Percentiles rank a stretch among this genome's conserved stretches.
Evolutionary conservation across 2,888 invertebrate genomes (phyloP).

Genomic region (Diabrotica balteata): DNA sequence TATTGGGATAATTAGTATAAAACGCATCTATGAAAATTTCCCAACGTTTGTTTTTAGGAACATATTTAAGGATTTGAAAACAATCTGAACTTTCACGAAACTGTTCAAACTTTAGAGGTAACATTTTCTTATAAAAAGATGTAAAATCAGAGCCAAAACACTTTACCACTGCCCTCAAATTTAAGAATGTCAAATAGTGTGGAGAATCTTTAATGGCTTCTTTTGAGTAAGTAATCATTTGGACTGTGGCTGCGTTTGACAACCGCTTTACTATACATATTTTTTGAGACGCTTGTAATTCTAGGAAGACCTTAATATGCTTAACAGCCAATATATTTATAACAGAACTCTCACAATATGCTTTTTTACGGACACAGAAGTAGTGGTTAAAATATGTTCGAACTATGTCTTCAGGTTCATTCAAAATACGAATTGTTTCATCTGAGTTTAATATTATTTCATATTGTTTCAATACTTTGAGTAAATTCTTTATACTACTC

Average conservation of each 20-base stretch:
- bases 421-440: conserved; percentile 37
- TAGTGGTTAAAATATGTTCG: conserved; percentile 32
- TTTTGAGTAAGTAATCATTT: conserved; percentile 20
- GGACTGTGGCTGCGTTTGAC: conserved; percentile 24
- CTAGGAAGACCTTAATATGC: conserved; percentile 28
- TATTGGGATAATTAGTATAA: conserved; percentile 19
- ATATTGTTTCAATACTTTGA: conserved; percentile 23
- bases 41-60: conserved; percentile 30
- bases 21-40: conserved; percentile 24
- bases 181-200: conserved; percentile 12
- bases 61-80: conserved; percentile 17
- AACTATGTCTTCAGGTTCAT: conserved; percentile 32
- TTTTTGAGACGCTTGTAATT: conserved; percentile 15
- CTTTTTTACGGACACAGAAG: conserved; percentile 15
- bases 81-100: conserved; percentile 5
- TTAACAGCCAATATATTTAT: conserved; percentile 28
- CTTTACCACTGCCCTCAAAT: conserved; percentile 22
- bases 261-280: conserved; percentile 2
- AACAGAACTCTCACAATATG: conserved; percentile 23
- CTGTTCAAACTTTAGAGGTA: conserved; percentile 20
- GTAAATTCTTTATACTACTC: conserved; percentile 36
- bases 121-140: conserved; percentile 22
- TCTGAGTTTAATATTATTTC: conserved; percentile 29
- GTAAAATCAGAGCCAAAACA: conserved; percentile 20
- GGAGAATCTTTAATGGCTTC: conserved; percentile 24